Percentiles rank a stretch among this genome's conserved stretches.
phyloP scores from a whole-genome alignment of 2,113 vertebrate species.

The Oceanodroma tethys region DNA sequence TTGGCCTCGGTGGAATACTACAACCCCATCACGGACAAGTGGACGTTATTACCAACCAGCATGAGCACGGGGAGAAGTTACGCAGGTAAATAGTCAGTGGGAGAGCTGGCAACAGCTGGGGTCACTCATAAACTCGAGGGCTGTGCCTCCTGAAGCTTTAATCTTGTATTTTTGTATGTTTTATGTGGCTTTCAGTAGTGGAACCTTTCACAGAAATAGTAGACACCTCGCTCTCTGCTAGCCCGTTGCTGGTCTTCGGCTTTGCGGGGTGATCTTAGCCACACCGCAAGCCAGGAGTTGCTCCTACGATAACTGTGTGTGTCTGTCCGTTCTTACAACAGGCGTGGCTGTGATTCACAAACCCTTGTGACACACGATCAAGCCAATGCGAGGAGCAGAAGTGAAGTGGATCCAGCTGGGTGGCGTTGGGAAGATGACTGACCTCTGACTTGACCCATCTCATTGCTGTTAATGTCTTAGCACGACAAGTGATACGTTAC shows the following conservation, averaged over 20 bases:
- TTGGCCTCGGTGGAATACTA: slow-evolving; percentile 94
- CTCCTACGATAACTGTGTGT: neutral
- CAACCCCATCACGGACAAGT: slow-evolving; percentile 89
- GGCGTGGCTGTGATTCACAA: slow-evolving; percentile 96
- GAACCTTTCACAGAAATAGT: neutral
- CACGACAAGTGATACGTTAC: neutral
- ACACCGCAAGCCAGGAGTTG: neutral
- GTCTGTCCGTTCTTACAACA: slow-evolving; percentile 47
- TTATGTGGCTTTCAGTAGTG: neutral
- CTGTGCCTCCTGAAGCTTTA: neutral
- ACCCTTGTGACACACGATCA: slow-evolving; percentile 78
- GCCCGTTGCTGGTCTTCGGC: neutral
- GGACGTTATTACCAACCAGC: slow-evolving; percentile 91
- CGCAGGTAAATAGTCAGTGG: slow-evolving; percentile 73
- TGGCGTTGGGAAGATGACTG: neutral
- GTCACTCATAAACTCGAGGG: neutral
- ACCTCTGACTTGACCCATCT: slow-evolving; percentile 1
- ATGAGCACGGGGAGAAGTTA: slow-evolving; percentile 98
- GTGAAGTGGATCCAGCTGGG: slow-evolving; percentile 16
- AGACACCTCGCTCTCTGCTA: neutral
- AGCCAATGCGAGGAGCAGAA: slow-evolving; percentile 45
- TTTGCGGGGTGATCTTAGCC: neutral
- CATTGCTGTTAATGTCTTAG: slow-evolving; percentile 14
- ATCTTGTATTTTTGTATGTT: neutral
- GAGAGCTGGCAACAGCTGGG: neutral